Percentiles rank a stretch among this genome's conserved stretches.
phyloP scores from a whole-genome alignment of 2,113 vertebrate species.

The Lucifuga dentata region DNA sequence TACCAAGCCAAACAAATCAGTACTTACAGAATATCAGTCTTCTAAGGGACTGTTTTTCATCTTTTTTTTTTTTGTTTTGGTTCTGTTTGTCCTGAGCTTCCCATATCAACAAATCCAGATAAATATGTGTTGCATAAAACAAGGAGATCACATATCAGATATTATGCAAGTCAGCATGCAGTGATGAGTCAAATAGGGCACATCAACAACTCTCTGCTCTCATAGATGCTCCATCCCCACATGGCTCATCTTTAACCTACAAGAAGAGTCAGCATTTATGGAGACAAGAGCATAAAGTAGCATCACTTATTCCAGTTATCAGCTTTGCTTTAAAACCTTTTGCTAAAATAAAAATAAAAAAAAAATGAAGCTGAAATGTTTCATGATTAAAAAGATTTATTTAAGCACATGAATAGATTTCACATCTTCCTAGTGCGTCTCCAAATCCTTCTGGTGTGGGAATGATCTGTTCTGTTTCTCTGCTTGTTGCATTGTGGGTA shows the following conservation, averaged over 20 bases:
- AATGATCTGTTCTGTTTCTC: not conserved
- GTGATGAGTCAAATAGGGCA: constrained; percentile 43
- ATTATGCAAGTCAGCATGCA: constrained; percentile 54
- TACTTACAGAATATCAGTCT: too few species aligned
- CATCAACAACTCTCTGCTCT: constrained; percentile 34
- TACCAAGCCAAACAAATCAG: too few species aligned
- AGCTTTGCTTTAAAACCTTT: not conserved
- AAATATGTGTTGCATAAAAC: too few species aligned
- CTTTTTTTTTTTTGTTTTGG: too few species aligned
- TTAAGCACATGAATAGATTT: constrained; percentile 40
- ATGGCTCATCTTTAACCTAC: not conserved
- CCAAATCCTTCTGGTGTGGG: not conserved
- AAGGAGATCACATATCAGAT: constrained; percentile 50
- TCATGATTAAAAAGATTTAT: constrained; percentile 67
- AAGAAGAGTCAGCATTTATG: constrained; percentile 44
- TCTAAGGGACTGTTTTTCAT: too few species aligned
- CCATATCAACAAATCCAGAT: too few species aligned
- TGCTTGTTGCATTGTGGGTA: not conserved
- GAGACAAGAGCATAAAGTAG: not conserved
- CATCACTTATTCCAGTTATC: not conserved
- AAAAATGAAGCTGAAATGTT: not conserved
- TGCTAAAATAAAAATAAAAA: not conserved
- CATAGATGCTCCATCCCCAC: too few species aligned
- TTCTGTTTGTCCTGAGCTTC: too few species aligned
- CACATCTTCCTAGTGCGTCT: constrained; percentile 14